These are phyloP conservation scores for Steatornis caripensis DNA, from an alignment of 2,113 vertebrate genomes.

Conservation along the genomic window DNA sequence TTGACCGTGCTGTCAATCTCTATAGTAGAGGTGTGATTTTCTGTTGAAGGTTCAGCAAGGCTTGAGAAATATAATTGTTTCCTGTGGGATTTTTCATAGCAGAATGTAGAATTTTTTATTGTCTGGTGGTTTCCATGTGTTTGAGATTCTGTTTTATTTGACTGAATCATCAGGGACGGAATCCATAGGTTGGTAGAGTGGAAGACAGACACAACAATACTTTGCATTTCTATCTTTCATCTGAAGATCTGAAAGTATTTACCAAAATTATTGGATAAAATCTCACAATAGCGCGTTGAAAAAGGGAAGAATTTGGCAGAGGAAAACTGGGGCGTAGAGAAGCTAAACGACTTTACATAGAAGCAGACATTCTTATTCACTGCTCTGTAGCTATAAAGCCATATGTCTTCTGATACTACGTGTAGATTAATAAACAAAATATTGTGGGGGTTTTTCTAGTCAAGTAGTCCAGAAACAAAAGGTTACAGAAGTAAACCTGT, in stretches of 20 bases:
- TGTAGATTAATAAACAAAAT: not conserved
- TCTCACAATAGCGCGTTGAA: not conserved
- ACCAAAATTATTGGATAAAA: not conserved
- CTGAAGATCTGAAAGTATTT: not conserved
- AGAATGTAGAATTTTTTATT: not conserved
- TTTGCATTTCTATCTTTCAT: not conserved
- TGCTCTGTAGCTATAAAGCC: not conserved
- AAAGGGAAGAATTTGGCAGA: not conserved
- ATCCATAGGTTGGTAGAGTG: not conserved
- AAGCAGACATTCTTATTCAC: not conserved
- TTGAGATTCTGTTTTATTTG: conserved; percentile 10
- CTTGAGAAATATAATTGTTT: conserved; percentile 37
- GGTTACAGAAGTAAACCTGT: not conserved
- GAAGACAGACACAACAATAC: not conserved
- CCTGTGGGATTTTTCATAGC: conserved; percentile 1
- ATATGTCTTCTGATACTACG: not conserved
- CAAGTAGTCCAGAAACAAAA: not conserved
- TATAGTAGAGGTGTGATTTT: not conserved
- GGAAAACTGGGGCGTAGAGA: not conserved
- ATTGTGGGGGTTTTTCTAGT: not conserved
- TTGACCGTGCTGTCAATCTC: not conserved
- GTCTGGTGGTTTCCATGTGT: not conserved
- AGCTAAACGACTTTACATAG: not conserved
- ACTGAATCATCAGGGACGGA: not conserved
- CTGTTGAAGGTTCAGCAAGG: not conserved